Base-by-base conservation (phyloP, 1,140 invertebrate species). In the Cydia strobilella region DNA sequence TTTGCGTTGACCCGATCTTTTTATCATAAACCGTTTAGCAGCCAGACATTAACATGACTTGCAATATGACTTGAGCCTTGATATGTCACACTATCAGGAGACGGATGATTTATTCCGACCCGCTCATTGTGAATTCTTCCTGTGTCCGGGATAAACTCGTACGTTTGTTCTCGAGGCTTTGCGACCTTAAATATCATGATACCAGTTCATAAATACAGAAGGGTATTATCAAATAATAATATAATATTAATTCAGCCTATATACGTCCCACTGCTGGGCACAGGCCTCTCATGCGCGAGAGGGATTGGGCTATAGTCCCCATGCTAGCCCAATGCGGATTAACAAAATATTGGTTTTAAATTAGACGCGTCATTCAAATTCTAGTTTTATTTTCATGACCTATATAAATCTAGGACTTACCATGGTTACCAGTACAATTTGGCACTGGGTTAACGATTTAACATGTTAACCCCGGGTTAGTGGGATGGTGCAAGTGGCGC, bases 81-180 rank as follows among this genome's bases (percentile, higher is more conserved):
- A 48, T 9, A 54, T 54, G 51, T 54, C 51, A 66, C 63, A 66
- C 63, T 66, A 66, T 66, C 63, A 31, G 63, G 63, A 3, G 4
- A 35, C 63, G 63, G 27, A 66, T 66, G 27, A 66, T 66, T 18
- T 66, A 66, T 66, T 66, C 63, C 63, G 63, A n/a, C 27, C 27
- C 31, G 63, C 25, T 66, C 63, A 66, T 66, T 66, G 25, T 35
- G 63, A 31, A 66, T 66, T 66, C 63, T 66, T 66, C 63, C 63
- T 6, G 63, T 15, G 63, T 35, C 27, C n/a, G 63, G 27, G 63
- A 39, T 35, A 13, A 35, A 27, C 63, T 39, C n/a, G 31, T 66
- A 13, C 27, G 63, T 35, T 31, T 31, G 63, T 66, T 15, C 27
- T 18, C 63, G 13, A 63, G 27, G 25, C 63, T 65, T 65, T 65